Percentiles rank a stretch among this genome's conserved stretches.
phyloP scores from a whole-genome alignment of 2,113 vertebrate genomes.

The Silurus asotus region DNA sequence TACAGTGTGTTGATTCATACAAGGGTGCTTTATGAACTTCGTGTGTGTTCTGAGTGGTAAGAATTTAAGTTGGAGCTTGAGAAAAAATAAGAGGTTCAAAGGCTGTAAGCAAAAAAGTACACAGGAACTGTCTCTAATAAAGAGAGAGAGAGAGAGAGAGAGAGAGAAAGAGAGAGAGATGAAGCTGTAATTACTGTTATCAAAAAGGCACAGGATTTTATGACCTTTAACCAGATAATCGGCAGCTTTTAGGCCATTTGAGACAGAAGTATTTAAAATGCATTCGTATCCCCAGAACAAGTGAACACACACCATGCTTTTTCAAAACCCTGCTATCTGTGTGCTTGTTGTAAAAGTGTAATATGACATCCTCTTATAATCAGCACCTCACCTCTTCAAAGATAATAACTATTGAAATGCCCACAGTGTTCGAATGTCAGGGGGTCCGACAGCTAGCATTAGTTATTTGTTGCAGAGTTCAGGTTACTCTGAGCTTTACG shows the following conservation, averaged over 20 bases:
- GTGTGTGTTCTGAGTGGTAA: background rate
- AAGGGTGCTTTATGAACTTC: background rate
- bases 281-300: background rate
- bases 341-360: background rate
- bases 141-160: too few relatives aligned
- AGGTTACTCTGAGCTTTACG: background rate
- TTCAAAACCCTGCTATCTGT: background rate
- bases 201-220: background rate
- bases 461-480: background rate
- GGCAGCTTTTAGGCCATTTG: background rate
- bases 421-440: background rate
- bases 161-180: background rate
- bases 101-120: background rate
- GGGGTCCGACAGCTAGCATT: background rate
- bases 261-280: slow-evolving; percentile 4
- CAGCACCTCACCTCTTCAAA: background rate
- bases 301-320: background rate
- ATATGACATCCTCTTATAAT: background rate
- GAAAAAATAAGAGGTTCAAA: background rate
- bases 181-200: slow-evolving; percentile 25
- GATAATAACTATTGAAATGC: background rate
- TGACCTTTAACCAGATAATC: slow-evolving; percentile 1
- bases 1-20: background rate
- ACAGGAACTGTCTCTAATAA: background rate
- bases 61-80: background rate